Evolutionary conservation across 2,888 invertebrate species (phyloP).

Genomic region (Orthonychiurus folsomi): DNA sequence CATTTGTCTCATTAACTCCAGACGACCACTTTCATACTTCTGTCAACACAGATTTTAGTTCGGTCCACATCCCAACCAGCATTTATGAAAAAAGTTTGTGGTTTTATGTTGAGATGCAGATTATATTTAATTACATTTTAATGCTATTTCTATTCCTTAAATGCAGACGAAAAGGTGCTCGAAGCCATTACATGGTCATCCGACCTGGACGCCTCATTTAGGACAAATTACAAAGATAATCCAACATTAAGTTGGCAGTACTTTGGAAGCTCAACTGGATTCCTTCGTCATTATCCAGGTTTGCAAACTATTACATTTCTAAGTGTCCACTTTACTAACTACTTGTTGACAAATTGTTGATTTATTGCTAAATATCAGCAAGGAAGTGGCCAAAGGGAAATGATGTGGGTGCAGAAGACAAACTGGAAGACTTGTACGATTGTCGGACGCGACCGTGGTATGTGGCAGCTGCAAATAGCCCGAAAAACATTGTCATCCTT

Average conservation of each 20-base stretch:
- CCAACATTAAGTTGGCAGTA: slow-evolving; percentile 94
- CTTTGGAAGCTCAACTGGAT: slow-evolving; percentile 91
- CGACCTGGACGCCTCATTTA: slow-evolving; percentile 70
- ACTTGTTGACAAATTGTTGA: no score
- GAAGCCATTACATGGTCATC: slow-evolving; percentile 90
- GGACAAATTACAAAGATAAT: slow-evolving; percentile 74
- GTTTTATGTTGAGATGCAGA: no score
- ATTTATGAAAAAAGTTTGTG: slow-evolving; percentile 79
- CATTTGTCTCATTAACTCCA: background rate
- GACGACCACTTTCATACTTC: slow-evolving; percentile 18
- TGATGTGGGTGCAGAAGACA: slow-evolving; percentile 30
- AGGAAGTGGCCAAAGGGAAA: slow-evolving; percentile 60
- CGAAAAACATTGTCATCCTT: slow-evolving; percentile 92
- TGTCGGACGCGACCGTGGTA: slow-evolving; percentile 90
- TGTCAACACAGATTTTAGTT: slow-evolving; percentile 47
- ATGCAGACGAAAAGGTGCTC: slow-evolving; percentile 49
- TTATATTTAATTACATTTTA: no score
- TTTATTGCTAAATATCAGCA: no score
- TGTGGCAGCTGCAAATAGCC: slow-evolving; percentile 93
- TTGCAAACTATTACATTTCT: slow-evolving; percentile 38
- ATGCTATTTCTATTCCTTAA: background rate
- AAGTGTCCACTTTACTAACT: slow-evolving; percentile 7
- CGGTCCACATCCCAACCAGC: slow-evolving; percentile 89
- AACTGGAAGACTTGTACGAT: slow-evolving; percentile 79
- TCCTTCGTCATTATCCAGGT: slow-evolving; percentile 91